Evolutionary conservation across 2,888 invertebrate species (phyloP).

Genomic region (Eledone cirrhosa): DNA sequence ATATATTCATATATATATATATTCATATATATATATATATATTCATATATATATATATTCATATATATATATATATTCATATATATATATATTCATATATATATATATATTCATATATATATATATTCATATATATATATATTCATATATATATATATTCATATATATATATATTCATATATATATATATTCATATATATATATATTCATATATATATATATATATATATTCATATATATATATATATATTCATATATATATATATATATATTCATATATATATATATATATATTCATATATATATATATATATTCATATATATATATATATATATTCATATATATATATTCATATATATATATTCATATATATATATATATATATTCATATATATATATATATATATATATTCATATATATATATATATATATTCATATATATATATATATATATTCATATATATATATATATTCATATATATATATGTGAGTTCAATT

Average conservation of each 20-base stretch:
- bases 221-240: not conserved
- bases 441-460: not conserved
- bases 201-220: not conserved
- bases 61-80: not conserved
- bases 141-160: not conserved
- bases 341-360: not conserved
- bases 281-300: not conserved
- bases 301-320: not conserved
- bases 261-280: not conserved
- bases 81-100: not conserved
- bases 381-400: not conserved
- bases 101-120: not conserved
- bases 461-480: not conserved
- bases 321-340: not conserved
- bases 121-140: not conserved
- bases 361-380: not conserved
- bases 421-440: not conserved
- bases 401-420: not conserved
- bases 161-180: slow-evolving; percentile 1
- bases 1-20: not conserved
- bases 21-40: not conserved
- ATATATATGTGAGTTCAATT: not conserved
- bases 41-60: not conserved
- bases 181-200: slow-evolving; percentile 4
- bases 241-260: not conserved